Conservation (phyloP, 2,888 invertebrate species). For the Yponomeuta cagnagella region DNA sequence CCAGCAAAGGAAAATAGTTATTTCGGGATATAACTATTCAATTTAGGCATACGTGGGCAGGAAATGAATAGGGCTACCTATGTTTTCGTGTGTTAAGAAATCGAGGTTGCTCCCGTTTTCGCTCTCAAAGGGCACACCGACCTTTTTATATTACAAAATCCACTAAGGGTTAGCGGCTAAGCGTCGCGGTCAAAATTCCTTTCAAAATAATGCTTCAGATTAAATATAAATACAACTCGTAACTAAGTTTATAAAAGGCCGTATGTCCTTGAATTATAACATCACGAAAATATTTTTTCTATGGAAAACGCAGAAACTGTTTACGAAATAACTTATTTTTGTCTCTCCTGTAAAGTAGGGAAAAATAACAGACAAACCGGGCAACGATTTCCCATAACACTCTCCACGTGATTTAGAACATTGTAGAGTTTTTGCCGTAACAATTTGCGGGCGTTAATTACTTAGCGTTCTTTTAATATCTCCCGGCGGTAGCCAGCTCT, state of each 20-base stretch:
- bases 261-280: no score
- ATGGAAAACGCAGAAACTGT: no score
- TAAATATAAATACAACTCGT: no score
- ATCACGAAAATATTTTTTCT: no score
- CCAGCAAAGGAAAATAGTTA: background rate
- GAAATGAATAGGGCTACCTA: background rate
- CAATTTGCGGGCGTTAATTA: slow-evolving; percentile 42
- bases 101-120: background rate
- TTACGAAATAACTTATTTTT: no score
- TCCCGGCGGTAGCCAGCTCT: slow-evolving; percentile 27
- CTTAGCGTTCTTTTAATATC: slow-evolving; percentile 43
- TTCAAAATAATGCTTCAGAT: no score
- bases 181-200: no score
- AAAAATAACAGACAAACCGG: no score
- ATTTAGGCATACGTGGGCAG: background rate
- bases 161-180: background rate
- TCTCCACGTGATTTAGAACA: background rate
- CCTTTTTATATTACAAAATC: background rate
- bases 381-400: no score
- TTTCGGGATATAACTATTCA: background rate
- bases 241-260: no score
- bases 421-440: background rate
- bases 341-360: no score
- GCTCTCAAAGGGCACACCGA: background rate
- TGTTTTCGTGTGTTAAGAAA: background rate